These are phyloP conservation scores for Caerostris extrusa DNA, from an alignment of 1,140 invertebrate genomes.

Conservation along the genomic window DNA sequence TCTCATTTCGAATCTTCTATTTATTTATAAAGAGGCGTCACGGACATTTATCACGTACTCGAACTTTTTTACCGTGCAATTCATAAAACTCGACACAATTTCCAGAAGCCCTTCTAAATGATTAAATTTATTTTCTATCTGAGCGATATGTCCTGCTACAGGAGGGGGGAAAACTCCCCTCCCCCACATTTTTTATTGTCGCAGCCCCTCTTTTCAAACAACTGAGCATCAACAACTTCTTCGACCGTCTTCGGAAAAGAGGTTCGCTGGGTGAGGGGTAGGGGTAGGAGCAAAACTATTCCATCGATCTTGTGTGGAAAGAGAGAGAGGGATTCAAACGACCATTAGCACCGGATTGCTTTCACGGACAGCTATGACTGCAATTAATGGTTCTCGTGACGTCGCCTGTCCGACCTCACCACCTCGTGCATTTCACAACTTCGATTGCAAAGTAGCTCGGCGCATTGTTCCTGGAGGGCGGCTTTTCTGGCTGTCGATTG, in stretches of 20 bases:
- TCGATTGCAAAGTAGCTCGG: background rate
- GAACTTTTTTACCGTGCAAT: too few relatives aligned
- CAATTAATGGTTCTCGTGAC: conserved; percentile 17
- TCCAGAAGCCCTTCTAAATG: background rate
- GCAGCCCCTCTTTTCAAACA: background rate
- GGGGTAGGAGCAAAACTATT: background rate
- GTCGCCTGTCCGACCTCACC: background rate
- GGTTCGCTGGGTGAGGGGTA: background rate
- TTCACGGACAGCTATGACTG: conserved; percentile 22
- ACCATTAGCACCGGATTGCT: conserved; percentile 1
- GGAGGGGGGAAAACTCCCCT: background rate
- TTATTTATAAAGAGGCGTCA: too few relatives aligned
- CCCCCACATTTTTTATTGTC: background rate
- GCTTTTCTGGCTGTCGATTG: background rate
- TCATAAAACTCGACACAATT: too few relatives aligned
- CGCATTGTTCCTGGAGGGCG: background rate
- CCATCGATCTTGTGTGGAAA: background rate
- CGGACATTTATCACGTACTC: too few relatives aligned
- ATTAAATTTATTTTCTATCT: conserved; percentile 24
- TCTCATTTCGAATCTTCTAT: too few relatives aligned
- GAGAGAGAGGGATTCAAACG: background rate
- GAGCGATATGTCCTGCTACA: background rate
- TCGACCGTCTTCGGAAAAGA: background rate
- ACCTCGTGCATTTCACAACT: background rate
- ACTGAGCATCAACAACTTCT: background rate